These are phyloP conservation scores for Spicauda simplicius DNA, from an alignment of 2,888 invertebrate genomes.

Conservation along the genomic window DNA sequence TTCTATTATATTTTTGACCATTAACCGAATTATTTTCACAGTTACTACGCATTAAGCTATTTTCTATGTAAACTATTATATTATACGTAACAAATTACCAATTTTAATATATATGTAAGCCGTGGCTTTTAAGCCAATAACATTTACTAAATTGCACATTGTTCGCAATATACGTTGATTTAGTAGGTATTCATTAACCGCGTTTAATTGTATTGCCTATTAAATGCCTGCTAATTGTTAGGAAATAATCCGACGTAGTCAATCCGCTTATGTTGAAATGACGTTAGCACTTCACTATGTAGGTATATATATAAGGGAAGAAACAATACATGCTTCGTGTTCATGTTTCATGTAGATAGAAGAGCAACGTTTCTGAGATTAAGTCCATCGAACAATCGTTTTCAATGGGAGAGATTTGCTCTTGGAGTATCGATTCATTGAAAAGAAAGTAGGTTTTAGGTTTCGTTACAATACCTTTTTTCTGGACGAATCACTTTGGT, in stretches of 20 bases:
- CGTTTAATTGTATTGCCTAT: slow-evolving; percentile 7
- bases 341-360: background rate
- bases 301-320: too few relatives aligned
- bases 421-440: slow-evolving; percentile 3
- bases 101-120: too few relatives aligned
- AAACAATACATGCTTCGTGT: too few relatives aligned
- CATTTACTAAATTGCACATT: background rate
- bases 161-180: background rate
- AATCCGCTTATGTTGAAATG: slow-evolving; percentile 6
- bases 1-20: too few relatives aligned
- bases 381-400: slow-evolving; percentile 12
- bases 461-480: background rate
- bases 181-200: background rate
- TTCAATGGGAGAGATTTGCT: slow-evolving; percentile 1
- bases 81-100: too few relatives aligned
- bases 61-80: too few relatives aligned
- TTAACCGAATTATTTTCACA: too few relatives aligned
- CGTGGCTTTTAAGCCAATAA: background rate
- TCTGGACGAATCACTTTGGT: too few relatives aligned
- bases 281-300: background rate
- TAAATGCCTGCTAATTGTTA: slow-evolving; percentile 7
- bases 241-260: slow-evolving; percentile 8
- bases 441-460: slow-evolving; percentile 2
- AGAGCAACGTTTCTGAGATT: slow-evolving; percentile 7
- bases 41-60: too few relatives aligned